phyloP scores from a whole-genome alignment of 2,797 vertebrate species.

The Strix occidentalis region DNA sequence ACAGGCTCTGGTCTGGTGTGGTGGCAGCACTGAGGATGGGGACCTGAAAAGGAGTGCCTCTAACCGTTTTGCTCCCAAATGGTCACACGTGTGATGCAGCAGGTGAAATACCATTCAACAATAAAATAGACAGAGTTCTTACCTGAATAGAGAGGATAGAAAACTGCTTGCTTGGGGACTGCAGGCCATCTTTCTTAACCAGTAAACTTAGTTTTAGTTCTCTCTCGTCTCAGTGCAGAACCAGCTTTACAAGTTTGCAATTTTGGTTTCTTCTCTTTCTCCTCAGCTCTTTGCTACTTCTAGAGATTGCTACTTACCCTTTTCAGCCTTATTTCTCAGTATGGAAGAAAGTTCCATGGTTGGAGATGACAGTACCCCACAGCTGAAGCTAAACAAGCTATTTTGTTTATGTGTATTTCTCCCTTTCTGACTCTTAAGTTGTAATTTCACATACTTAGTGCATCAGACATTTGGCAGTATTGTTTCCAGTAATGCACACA shows the following conservation, averaged over 20 bases:
- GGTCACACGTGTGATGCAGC: background rate
- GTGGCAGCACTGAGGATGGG: background rate
- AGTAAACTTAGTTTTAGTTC: background rate
- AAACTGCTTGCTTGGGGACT: background rate
- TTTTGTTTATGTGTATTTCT: background rate
- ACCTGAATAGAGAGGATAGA: rapidly evolving
- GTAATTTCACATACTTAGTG: background rate
- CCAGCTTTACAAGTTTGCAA: background rate
- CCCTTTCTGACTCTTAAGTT: background rate
- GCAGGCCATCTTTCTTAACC: background rate
- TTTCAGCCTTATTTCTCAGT: background rate
- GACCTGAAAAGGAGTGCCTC: background rate
- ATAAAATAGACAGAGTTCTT: background rate
- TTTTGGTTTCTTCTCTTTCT: background rate
- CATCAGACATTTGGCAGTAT: background rate
- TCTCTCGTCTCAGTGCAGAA: background rate
- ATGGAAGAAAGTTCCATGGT: background rate
- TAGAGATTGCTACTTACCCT: background rate
- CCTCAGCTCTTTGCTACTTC: background rate
- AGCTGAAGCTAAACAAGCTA: background rate
- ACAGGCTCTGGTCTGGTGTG: background rate
- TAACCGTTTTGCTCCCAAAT: background rate
- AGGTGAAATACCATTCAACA: background rate
- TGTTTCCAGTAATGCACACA: conserved; percentile 8
- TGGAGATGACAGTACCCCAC: background rate